Conservation (phyloP, 2,888 invertebrate species). For the Odontothrips loti region DNA sequence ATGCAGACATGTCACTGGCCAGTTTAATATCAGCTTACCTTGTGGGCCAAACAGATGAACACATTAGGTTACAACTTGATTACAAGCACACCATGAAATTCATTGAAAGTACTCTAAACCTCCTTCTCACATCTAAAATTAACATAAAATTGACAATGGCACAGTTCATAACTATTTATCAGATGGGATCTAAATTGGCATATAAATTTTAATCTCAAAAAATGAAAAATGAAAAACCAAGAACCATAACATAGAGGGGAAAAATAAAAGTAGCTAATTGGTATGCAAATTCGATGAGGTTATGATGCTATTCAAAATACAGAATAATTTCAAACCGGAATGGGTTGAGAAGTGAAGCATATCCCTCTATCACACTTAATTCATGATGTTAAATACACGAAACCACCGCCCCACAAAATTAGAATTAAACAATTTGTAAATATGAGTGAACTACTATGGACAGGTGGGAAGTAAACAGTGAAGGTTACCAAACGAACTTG, state of each 20-base stretch:
- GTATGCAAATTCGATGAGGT: constrained; percentile 9
- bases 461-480: constrained; percentile 5
- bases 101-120: no score
- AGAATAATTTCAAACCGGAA: neutral
- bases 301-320: neutral
- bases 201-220: neutral
- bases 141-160: no score
- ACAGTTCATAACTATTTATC: no score
- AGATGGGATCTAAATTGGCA: no score
- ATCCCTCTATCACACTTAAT: no score
- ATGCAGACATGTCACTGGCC: constrained; percentile 16
- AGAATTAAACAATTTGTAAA: neutral
- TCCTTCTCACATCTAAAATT: no score
- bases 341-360: no score
- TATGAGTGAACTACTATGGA: neutral
- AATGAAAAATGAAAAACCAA: neutral
- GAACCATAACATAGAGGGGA: neutral
- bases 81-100: neutral
- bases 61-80: neutral
- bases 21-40: neutral
- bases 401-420: no score
- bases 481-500: constrained; percentile 7
- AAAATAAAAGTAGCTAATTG: neutral
- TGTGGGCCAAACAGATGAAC: neutral
- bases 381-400: no score